Evolutionary conservation across 2,888 invertebrate genomes (phyloP), one percentile per base, ranked within the genome.

Genomic region (Megastigmus dorsalis): DNA sequence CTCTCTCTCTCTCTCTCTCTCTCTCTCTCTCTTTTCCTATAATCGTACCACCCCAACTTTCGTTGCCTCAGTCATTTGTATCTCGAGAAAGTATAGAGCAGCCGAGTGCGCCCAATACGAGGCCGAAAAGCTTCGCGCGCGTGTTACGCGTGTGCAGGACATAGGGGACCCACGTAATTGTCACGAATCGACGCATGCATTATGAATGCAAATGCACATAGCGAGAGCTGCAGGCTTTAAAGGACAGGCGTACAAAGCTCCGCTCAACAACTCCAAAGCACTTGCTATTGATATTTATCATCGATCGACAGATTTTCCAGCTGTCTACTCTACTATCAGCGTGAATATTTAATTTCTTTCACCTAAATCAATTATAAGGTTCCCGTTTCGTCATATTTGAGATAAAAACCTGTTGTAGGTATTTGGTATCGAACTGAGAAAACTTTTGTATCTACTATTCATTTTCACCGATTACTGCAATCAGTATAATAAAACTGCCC

Each of bases 71-170:
- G n/a, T 48, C 59, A 23, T 63, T 70, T 45, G 70, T 57, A 20
- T 66, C 75, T 78, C 77, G 76, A 81, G 38, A 43, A 83, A 83
- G 81, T 82, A 81, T 81, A 82, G 79, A 81, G 80, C 79, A 80
- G 81, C 79, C 80, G 81, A 78, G 79, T 77, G 80, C 80, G 59
- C 38, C 6, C 7, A 15, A 7, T n/a, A n/a, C 13, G 43, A 48
- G 41, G 5, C 18, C n/a, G 18, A 66, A 63, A 73, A 54, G 71
- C 65, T 62, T 60, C 55, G 52, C 57, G 59, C 73, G 45, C 55
- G 20, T 48, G 13, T n/a, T n/a, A n/a, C 2, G 4, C n/a, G 6
- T 9, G 4, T 28, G 28, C 28, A 45, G 28, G n/a, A n/a, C n/a
- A 26, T 13, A 26, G n/a, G 1, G 41, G 36, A 18, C 59, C 52